phyloP scores from a whole-genome alignment of 2,797 vertebrate genomes.

The Pteronotus mesoamericanus region DNA sequence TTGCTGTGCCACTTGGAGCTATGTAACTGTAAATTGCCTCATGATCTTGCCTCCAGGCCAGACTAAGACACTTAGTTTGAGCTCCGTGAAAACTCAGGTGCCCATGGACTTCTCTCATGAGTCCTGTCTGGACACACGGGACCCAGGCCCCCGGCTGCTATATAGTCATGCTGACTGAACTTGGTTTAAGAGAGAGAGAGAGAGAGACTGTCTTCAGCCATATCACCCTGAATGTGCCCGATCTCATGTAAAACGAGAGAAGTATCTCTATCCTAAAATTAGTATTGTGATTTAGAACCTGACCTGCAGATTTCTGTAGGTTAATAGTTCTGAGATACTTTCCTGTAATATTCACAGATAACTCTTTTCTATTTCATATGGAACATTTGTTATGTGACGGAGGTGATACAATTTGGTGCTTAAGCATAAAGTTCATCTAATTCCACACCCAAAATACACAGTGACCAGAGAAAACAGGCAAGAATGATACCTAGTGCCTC shows the following conservation, averaged over 20 bases:
- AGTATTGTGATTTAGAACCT: not conserved
- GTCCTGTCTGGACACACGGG: constrained; percentile 42
- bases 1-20: not conserved
- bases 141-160: not conserved
- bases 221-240: not conserved
- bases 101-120: constrained; percentile 59
- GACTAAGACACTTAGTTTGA: not conserved
- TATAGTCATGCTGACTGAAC: not conserved
- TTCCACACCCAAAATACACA: not conserved
- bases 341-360: not conserved
- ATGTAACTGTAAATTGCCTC: constrained; percentile 26
- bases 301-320: not conserved
- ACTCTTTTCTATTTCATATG: not conserved
- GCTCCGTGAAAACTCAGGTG: constrained; percentile 53
- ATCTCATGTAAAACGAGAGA: not conserved
- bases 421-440: not conserved
- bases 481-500: not conserved
- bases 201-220: not conserved
- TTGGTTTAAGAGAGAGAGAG: not conserved
- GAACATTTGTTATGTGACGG: not conserved
- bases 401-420: not conserved
- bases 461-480: not conserved
- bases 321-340: not conserved
- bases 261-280: not conserved
- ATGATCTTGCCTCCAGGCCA: not conserved